Evolutionary conservation across 2,797 vertebrate species (phyloP), one percentile per base, ranked within the genome.

Genomic region (Myoxocephalus aenaeus): DNA sequence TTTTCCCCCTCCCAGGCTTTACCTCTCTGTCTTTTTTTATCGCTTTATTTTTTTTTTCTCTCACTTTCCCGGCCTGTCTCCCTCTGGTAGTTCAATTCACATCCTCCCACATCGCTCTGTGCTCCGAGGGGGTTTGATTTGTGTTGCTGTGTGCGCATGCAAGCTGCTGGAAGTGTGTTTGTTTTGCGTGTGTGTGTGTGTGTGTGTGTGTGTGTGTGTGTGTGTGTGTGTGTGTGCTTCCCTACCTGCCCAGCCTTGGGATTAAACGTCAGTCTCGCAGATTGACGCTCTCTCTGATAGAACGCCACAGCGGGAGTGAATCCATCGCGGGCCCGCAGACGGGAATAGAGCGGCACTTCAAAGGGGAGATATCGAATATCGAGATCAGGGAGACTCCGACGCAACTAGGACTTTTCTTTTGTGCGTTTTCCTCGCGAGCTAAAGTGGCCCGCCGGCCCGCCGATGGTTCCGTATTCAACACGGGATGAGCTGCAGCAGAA

Each of bases 211-310:
- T 40, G 44, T 38, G 36, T 29, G 84, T 83, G 80, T 81, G 42
- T 44, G 42, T 38, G 38, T 40, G 38, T 40, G 38, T 40, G 44
- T 38, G 36, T 29, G 32, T 18, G 48, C 18, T n/a, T 48, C 73
- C 77, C 75, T 76, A 86, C 88, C 85, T 92, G 91, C 77, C 83
- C 90, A 87, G 89, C 89, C 90, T 89, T 85, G 85, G 92, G 93
- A 94, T 94, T 95, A 95, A 94, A 95, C 88, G 94, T 94, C 95
- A 95, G 84, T 91, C 91, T 89, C 15, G 57, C 63, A 92, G 94
- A 95, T 94, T 92, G 94, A 95, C 95, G 92, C 92, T 92, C 91
- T 87, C 87, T 92, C 83, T 92, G 90, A 95, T 93, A 91, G 89
- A 89, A 90, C 65, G 73, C 80, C 83, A 89, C 88, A 85, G 89